These are phyloP conservation scores for Echinops telfairi DNA, from an alignment of 2,113 vertebrate genomes.

Conservation along the genomic window DNA sequence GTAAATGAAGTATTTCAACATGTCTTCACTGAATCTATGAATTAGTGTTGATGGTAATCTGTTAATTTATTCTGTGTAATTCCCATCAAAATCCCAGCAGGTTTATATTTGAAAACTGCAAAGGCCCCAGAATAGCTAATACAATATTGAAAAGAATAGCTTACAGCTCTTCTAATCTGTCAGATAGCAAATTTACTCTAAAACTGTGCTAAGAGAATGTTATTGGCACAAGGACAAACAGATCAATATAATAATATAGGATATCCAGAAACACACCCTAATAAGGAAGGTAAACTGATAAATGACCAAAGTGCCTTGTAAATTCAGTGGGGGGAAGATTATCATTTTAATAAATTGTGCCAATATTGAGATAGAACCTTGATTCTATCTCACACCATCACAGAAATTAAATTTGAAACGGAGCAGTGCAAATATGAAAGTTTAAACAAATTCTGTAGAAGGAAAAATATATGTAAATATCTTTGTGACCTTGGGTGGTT, in stretches of 20 bases:
- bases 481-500: neutral
- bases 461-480: neutral
- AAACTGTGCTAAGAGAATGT: neutral
- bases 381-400: neutral
- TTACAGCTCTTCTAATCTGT: no score
- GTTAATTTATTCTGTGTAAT: no score
- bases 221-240: neutral
- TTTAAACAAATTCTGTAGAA: neutral
- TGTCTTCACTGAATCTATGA: no score
- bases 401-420: neutral
- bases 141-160: no score
- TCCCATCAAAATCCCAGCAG: no score
- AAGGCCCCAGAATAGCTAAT: no score
- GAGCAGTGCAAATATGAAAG: neutral
- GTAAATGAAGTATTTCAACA: no score
- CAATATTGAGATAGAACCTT: neutral
- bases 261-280: neutral
- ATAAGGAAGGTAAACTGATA: neutral
- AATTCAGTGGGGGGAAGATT: neutral
- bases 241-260: neutral
- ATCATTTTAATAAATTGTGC: neutral
- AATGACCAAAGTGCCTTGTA: neutral
- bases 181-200: no score
- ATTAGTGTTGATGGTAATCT: no score
- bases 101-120: no score